Base-by-base conservation (phyloP, 2,113 vertebrate genomes). In the Gopherus evgoodei region DNA sequence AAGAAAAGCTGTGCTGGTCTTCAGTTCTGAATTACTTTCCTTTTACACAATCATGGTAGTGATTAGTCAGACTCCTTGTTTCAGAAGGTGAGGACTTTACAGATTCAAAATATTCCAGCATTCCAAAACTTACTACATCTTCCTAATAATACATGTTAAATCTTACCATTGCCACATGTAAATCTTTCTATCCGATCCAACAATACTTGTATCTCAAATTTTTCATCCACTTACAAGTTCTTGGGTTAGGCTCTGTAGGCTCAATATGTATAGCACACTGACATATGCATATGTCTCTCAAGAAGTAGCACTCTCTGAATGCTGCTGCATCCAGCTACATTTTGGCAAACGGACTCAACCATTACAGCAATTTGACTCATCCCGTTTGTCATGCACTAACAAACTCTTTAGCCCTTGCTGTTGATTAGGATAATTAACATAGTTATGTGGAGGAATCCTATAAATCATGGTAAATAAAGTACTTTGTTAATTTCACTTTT, bases 141-240 rank as follows among this genome's bases (percentile, higher is more conserved):
- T 88, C 3, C 1, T 21, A 2, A 0, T 83, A 10, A 21, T 22
- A 83, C 83, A 86, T 69, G 29, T 22, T 50, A 76, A 11, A 4
- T 56, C 27, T 76, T 81, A 84, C 6, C 80, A n/a, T 42, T 53
- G 31, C 42, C 12, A 13, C 75, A 21, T 52, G 42, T 25, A 86
- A 91, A 89, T 0, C 10, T 76, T 52, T 93, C 65, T 47, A 44
- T 4, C 4, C 88, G 11, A 1, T 69, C 11, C 75, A 16, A 25
- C 69, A 57, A 1, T 21, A 0, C 21, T 62, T 3, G 6, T 2
- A 24, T 11, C 0, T 1, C 11, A 69, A 31, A 4, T 80, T 65
- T 72, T 90, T 38, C 38, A n/a, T 75, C 4, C 42, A 44, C 44
- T 72, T 1, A 0, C 29, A 86, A 47, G 42, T 76, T 44, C 21